These are phyloP conservation scores for Cantharis flavilabris DNA, from an alignment of 2,888 invertebrate genomes.

Conservation along the genomic window DNA sequence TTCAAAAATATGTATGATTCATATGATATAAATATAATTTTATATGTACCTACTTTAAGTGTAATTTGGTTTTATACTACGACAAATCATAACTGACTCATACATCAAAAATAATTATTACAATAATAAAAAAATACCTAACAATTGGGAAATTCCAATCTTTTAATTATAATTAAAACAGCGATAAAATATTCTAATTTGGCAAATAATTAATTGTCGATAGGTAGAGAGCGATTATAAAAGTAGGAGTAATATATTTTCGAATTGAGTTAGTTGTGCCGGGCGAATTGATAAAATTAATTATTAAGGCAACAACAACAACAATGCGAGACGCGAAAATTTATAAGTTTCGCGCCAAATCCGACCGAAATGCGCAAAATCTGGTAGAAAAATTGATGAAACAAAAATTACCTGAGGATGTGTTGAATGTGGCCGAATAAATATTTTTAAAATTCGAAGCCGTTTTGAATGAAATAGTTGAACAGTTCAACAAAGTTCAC, in stretches of 20 bases:
- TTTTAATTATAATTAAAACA: neutral
- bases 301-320: neutral
- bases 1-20: slow-evolving; percentile 33
- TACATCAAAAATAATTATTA: slow-evolving; percentile 28
- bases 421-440: slow-evolving; percentile 25
- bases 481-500: slow-evolving; percentile 28
- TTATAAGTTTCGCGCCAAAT: neutral
- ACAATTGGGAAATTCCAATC: slow-evolving; percentile 27
- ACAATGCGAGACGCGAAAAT: neutral
- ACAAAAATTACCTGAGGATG: slow-evolving; percentile 30
- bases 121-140: slow-evolving; percentile 9
- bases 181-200: neutral
- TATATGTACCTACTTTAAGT: slow-evolving; percentile 15
- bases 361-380: neutral
- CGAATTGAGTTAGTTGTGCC: neutral
- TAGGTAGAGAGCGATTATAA: neutral
- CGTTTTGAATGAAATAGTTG: slow-evolving; percentile 32
- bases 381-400: neutral
- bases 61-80: slow-evolving; percentile 26
- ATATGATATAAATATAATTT: slow-evolving; percentile 33
- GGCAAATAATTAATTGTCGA: neutral
- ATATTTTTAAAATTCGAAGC: slow-evolving; percentile 34
- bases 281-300: neutral
- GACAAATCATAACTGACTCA: slow-evolving; percentile 30
- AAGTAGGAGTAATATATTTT: neutral